Conservation (phyloP, 2,797 vertebrate species). For the Epinephelus malabaricus region DNA sequence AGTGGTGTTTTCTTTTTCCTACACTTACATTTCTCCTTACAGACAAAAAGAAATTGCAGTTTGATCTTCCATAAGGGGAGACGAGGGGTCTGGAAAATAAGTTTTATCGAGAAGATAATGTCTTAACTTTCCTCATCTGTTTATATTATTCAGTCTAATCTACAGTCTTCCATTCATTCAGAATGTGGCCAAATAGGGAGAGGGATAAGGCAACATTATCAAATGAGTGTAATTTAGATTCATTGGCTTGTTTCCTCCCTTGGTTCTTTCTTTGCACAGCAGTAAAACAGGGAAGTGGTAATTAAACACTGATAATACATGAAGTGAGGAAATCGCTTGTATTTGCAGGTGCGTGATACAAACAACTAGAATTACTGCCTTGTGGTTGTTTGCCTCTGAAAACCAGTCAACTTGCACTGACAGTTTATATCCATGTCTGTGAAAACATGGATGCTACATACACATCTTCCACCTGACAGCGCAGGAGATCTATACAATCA, state of each 20-base stretch:
- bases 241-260: background rate
- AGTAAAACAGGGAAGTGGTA: constrained; percentile 8
- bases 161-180: background rate
- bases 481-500: too few relatives aligned
- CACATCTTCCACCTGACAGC: too few relatives aligned
- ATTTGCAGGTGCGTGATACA: background rate
- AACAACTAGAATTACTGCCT: background rate
- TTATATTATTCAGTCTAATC: background rate
- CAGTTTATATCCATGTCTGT: too few relatives aligned
- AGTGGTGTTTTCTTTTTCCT: background rate
- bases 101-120: background rate
- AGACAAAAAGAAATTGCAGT: background rate
- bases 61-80: background rate
- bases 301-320: constrained; percentile 51
- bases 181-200: background rate
- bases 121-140: background rate
- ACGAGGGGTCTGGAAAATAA: background rate
- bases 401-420: too few relatives aligned
- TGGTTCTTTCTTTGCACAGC: background rate
- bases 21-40: background rate
- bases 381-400: too few relatives aligned
- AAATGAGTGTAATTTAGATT: constrained; percentile 5
- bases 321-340: constrained; percentile 9
- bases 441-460: too few relatives aligned
- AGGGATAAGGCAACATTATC: background rate